Conservation (phyloP, 2,113 vertebrate species). For the Notothenia coriiceps region DNA sequence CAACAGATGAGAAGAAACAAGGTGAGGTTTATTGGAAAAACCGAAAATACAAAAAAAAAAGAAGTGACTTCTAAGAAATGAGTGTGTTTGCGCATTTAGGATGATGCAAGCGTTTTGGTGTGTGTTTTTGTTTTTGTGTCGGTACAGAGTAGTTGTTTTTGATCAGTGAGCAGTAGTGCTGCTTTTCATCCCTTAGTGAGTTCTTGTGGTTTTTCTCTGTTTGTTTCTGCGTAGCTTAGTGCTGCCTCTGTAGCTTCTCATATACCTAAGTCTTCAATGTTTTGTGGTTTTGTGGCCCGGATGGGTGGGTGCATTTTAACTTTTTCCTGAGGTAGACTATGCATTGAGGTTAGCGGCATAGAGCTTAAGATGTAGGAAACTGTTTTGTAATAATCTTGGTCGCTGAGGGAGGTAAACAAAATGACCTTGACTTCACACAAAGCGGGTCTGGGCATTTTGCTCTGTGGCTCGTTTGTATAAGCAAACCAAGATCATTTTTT, state of each 20-base stretch:
- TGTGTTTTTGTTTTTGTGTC: constrained; percentile 1
- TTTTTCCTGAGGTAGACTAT: constrained; percentile 71
- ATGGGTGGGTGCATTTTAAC: constrained; percentile 74
- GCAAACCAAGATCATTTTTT: background rate
- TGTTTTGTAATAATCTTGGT: background rate
- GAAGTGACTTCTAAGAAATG: constrained; percentile 45
- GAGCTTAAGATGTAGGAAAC: constrained; percentile 52
- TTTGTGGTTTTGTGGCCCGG: constrained; percentile 69
- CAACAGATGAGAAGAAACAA: background rate
- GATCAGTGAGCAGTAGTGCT: constrained; percentile 43
- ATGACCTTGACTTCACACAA: background rate
- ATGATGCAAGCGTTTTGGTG: background rate
- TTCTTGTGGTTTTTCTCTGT: constrained; percentile 61
- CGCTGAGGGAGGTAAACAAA: constrained; percentile 40
- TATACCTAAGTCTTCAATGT: constrained; percentile 59
- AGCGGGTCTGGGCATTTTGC: background rate
- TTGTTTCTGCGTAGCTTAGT: background rate
- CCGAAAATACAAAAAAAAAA: constrained; percentile 4
- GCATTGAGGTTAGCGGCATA: constrained; percentile 64
- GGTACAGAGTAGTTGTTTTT: constrained; percentile 51
- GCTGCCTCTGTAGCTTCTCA: constrained; percentile 24
- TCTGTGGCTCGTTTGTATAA: background rate
- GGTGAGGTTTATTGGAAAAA: constrained; percentile 38
- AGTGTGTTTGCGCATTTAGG: background rate
- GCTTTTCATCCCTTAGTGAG: constrained; percentile 51